These are phyloP conservation scores for Leptestheria dahalacensis DNA, from an alignment of 1,140 invertebrate species.

Conservation along the genomic window DNA sequence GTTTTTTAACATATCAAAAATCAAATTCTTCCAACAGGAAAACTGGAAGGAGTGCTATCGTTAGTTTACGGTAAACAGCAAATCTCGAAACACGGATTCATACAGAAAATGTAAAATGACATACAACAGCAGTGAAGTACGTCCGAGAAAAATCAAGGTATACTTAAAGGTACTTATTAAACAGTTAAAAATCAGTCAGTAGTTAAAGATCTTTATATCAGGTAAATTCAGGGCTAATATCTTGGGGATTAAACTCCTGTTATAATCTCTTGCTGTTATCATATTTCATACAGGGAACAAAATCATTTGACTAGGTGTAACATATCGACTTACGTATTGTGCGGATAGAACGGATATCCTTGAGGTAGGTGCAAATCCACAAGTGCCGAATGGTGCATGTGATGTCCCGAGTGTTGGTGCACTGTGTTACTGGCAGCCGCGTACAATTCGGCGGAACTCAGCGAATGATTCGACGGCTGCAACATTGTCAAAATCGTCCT, in stretches of 20 bases:
- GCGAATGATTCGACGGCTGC: neutral
- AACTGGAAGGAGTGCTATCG: too few relatives aligned
- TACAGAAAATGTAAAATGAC: too few relatives aligned
- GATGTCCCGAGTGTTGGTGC: neutral
- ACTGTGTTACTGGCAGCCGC: neutral
- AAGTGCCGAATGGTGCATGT: neutral
- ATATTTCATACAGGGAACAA: neutral
- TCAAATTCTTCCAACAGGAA: too few relatives aligned
- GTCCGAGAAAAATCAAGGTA: too few relatives aligned
- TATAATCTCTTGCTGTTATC: neutral
- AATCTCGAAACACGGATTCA: too few relatives aligned
- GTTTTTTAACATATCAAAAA: too few relatives aligned
- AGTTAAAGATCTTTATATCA: neutral
- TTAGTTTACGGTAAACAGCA: too few relatives aligned
- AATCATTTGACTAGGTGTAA: neutral
- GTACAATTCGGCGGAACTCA: neutral
- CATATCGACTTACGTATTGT: neutral
- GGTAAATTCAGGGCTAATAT: neutral
- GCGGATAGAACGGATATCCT: slow-evolving; percentile 60
- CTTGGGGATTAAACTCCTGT: neutral
- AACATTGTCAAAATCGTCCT: neutral
- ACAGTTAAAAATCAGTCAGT: too few relatives aligned
- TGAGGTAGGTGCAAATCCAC: slow-evolving; percentile 72
- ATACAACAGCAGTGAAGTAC: too few relatives aligned
- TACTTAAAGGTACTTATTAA: too few relatives aligned